These are phyloP conservation scores for Cephus pulcher DNA, from an alignment of 2,888 invertebrate genomes.

Conservation along the genomic window DNA sequence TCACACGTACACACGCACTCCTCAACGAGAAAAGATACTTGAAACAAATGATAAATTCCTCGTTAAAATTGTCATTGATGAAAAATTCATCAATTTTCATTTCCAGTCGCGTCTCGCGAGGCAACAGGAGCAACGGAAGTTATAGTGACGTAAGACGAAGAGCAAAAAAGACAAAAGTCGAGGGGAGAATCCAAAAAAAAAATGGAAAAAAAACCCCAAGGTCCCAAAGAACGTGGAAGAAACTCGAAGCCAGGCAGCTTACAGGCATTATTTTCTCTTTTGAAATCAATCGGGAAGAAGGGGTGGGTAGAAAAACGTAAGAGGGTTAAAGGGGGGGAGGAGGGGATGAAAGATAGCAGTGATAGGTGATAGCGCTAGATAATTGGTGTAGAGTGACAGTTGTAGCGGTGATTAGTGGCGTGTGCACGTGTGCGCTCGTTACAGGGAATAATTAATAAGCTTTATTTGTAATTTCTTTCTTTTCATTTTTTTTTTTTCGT, in stretches of 20 bases:
- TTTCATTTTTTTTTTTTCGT: conserved; percentile 16
- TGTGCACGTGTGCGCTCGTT: conserved; percentile 12
- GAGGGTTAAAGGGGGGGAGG: neutral
- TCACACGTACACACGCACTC: neutral
- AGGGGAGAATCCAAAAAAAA: neutral
- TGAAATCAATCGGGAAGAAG: conserved; percentile 12
- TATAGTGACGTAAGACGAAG: neutral
- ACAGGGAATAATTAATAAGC: conserved; percentile 12
- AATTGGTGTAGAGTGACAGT: neutral
- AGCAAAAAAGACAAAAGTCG: neutral
- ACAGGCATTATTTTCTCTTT: conserved; percentile 30
- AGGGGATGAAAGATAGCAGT: neutral
- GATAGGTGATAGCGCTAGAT: neutral
- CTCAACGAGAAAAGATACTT: neutral
- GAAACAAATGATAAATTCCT: neutral
- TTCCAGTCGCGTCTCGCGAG: neutral
- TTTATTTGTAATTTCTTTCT: conserved; percentile 8
- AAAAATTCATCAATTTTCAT: neutral
- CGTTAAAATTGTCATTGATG: neutral
- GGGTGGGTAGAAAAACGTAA: neutral
- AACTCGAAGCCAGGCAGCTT: conserved; percentile 36
- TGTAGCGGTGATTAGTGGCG: neutral
- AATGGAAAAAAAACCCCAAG: neutral
- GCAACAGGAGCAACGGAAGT: neutral
- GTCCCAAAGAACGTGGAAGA: neutral